These are phyloP conservation scores for Plusia festucae DNA, from an alignment of 2,888 invertebrate genomes.

Conservation along the genomic window DNA sequence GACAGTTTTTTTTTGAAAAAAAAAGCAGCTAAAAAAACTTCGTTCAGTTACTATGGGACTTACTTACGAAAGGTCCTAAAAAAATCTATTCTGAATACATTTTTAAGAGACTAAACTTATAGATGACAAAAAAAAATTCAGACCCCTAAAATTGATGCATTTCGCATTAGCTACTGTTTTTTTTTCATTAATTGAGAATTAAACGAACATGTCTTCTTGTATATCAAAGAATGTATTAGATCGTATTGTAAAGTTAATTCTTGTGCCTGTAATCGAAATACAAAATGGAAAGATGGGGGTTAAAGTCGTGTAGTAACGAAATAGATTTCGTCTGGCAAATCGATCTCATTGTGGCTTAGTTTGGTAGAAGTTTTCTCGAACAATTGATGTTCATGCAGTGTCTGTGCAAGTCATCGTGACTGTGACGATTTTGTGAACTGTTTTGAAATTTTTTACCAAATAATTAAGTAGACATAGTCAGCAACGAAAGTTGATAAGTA, in stretches of 20 bases:
- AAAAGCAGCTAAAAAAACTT: no score
- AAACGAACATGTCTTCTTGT: slow-evolving; percentile 13
- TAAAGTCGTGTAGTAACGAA: neutral
- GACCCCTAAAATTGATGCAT: neutral
- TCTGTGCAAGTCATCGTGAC: neutral
- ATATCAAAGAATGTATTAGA: slow-evolving; percentile 4
- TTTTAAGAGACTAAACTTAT: no score
- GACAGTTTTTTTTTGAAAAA: no score
- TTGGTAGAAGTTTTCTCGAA: neutral
- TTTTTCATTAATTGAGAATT: slow-evolving; percentile 14
- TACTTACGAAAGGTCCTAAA: no score
- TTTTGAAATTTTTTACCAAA: neutral
- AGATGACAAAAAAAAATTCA: no score
- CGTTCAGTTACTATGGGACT: no score
- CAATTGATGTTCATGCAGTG: neutral
- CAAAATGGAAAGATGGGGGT: neutral
- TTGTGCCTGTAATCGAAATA: neutral
- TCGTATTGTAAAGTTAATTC: slow-evolving; percentile 7
- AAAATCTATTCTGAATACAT: no score
- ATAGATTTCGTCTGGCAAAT: neutral
- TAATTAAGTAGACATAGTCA: no score
- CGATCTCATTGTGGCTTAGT: neutral
- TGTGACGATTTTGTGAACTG: neutral
- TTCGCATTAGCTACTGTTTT: slow-evolving; percentile 20
- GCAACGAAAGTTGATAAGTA: no score